Evolutionary conservation across 1,140 invertebrate species (phyloP), one percentile per base, ranked within the genome.

Genomic region (Heliconius nattereri): DNA sequence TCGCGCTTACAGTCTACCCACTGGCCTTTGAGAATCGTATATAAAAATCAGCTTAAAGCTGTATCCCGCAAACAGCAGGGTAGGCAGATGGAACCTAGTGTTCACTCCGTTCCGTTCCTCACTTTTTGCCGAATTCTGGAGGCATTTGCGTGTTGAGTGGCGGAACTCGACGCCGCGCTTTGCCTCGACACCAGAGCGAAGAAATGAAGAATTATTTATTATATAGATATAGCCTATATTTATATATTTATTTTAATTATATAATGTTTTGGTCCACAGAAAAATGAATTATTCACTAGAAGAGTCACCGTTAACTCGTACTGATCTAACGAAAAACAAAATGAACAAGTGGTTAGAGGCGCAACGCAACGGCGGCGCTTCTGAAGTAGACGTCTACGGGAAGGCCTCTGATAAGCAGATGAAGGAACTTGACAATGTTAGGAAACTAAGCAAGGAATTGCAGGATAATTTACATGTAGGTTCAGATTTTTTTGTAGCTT

Each of bases 391-490:
- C 74, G 87, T 94, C 3, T 94, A 93, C 70, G 91, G 91, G 3
- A 91, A 90, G 54, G 86, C 92, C 7, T 83, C 87, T 1, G 86
- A 88, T 26, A 83, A 90, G 71, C 88, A 90, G 79, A 73, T 94
- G 0, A 82, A 84, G 8, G 92, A 94, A 20, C 73, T 94, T 70
- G 90, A 93, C 71, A 88, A 90, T 8, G 85, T 94, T 23, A 88
- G 92, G 57, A 90, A 85, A 71, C 70, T 93, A 7, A 94, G 91
- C 84, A 91, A 88, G 45, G 91, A 94, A 52, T 72, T 94, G 13
- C 92, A 94, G 80, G 86, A 90, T 35, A 93, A 93, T 66, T 85
- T 94, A 72, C 86, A 90, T 16, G 92, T 92, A 75, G 83, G 89
- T 88, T 29, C 23, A 23, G n/a, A 29, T 74, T 16, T 45, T 16